These are phyloP conservation scores for Fratercula arctica DNA, from an alignment of 2,797 vertebrate genomes.

Conservation along the genomic window DNA sequence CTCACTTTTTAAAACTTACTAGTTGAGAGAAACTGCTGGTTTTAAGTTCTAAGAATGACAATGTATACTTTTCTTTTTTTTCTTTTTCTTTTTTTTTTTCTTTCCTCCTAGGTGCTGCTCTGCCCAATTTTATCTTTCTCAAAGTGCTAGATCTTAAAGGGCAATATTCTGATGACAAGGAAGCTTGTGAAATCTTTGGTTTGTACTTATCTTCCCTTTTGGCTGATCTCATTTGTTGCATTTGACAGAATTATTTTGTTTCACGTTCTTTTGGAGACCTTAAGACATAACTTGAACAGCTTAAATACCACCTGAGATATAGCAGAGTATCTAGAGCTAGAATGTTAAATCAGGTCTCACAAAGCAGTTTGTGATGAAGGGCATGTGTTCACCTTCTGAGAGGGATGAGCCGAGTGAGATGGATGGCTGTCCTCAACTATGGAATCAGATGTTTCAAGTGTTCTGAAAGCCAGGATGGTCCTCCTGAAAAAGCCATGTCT, in stretches of 20 bases:
- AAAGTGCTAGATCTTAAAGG: conserved; percentile 10
- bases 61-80: not conserved
- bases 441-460: too few relatives aligned
- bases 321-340: not conserved
- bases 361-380: not conserved
- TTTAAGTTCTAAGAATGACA: not conserved
- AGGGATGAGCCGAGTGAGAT: not conserved
- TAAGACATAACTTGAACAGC: not conserved
- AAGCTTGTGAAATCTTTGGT: conserved; percentile 31
- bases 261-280: not conserved
- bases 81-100: conserved; percentile 1
- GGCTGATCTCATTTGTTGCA: not conserved
- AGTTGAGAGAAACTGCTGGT: not conserved
- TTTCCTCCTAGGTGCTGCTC: conserved; percentile 13
- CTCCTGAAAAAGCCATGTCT: not conserved
- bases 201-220: not conserved
- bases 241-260: not conserved
- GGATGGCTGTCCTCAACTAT: not conserved
- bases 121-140: conserved; percentile 42
- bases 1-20: not conserved
- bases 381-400: not conserved
- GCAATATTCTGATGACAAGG: not conserved
- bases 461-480: not conserved
- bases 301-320: not conserved
- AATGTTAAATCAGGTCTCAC: not conserved